A percentile compares a stretch with the other conserved stretches of the same genome.
Evolutionary conservation across 1,140 invertebrate genomes (phyloP).

Genomic region (Asobara japonica): DNA sequence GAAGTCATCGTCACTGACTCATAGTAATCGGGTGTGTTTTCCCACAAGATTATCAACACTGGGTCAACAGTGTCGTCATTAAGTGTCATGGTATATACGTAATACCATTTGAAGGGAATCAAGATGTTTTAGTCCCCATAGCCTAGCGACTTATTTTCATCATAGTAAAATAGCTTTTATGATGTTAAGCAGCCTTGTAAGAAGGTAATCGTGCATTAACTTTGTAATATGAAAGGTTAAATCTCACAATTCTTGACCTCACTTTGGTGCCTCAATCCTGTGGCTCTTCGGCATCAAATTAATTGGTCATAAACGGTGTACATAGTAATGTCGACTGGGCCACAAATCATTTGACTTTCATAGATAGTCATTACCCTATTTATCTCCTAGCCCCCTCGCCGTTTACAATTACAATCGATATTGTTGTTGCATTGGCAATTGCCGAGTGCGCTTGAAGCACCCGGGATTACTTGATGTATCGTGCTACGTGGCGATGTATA

Average conservation of each 20-base stretch:
- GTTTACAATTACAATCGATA: neutral
- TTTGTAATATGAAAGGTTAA: neutral
- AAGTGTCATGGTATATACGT: constrained; percentile 10
- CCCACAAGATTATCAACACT: neutral
- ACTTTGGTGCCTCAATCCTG: too few species aligned
- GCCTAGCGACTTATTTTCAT: neutral
- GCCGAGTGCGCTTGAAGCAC: neutral
- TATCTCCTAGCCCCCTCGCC: neutral
- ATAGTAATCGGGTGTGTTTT: constrained; percentile 25
- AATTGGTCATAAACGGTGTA: neutral
- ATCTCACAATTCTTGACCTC: neutral
- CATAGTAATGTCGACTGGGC: neutral
- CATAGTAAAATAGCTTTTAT: neutral
- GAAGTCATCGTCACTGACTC: constrained; percentile 24
- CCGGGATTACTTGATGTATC: constrained; percentile 6
- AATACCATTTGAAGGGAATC: neutral
- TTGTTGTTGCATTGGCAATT: neutral
- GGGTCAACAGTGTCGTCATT: constrained; percentile 33
- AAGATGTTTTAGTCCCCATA: neutral
- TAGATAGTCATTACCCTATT: neutral
- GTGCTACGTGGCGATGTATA: constrained; percentile 15
- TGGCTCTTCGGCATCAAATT: neutral
- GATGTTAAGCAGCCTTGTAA: neutral
- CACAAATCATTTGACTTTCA: neutral
- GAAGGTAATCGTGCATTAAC: neutral